A percentile compares a stretch with the other conserved stretches of the same genome.
Evolutionary conservation across 1,140 invertebrate genomes (phyloP).

Genomic region (Nasonia giraulti): DNA sequence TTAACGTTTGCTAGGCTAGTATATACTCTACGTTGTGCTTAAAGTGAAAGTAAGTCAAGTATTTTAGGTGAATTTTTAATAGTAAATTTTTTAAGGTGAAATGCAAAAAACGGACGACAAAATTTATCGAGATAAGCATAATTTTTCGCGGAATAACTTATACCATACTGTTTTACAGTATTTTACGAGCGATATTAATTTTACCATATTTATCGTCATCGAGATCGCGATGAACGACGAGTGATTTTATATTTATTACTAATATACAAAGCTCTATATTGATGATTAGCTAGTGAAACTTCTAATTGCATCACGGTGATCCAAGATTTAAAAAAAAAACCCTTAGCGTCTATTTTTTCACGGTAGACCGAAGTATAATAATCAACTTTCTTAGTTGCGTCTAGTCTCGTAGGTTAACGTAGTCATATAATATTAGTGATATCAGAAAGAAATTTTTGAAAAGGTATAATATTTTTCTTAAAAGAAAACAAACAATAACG

Average conservation of each 20-base stretch:
- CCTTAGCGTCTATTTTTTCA: background rate
- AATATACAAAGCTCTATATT: background rate
- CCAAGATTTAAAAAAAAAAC: background rate
- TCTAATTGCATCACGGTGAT: background rate
- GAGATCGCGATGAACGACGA: background rate
- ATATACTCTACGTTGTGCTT: background rate
- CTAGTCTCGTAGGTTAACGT: conserved; percentile 28
- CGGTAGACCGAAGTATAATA: background rate
- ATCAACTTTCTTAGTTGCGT: background rate
- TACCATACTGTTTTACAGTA: background rate
- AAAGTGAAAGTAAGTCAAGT: background rate
- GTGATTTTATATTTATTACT: conserved; percentile 9
- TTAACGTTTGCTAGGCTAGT: background rate
- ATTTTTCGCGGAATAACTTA: background rate
- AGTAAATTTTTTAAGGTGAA: background rate
- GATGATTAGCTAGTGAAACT: background rate
- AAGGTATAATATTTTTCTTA: background rate
- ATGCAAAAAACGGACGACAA: background rate
- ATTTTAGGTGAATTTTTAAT: background rate
- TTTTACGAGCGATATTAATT: conserved; percentile 18
- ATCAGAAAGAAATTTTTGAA: background rate
- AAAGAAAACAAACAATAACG: too few species aligned
- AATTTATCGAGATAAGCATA: background rate
- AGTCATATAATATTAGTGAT: background rate
- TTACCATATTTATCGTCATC: background rate